These are phyloP conservation scores for Noctua fimbriata DNA, from an alignment of 2,888 invertebrate species.

Conservation along the genomic window DNA sequence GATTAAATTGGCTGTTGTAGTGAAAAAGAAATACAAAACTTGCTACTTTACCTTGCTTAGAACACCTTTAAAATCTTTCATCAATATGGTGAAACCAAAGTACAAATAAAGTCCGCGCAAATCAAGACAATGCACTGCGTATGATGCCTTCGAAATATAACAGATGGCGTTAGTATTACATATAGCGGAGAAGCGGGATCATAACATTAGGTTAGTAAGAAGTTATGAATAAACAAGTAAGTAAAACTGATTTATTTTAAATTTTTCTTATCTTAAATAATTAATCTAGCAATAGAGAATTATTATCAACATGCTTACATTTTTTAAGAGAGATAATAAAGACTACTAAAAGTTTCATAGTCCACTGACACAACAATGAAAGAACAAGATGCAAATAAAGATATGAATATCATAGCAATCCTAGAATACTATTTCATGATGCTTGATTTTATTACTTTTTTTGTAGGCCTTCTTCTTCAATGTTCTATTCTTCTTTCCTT, in stretches of 20 bases:
- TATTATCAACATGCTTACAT: background rate
- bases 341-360: background rate
- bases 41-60: background rate
- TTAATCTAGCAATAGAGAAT: background rate
- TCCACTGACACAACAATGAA: background rate
- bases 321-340: background rate
- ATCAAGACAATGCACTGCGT: background rate
- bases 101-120: background rate
- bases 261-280: background rate
- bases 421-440: slow-evolving; percentile 40
- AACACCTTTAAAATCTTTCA: background rate
- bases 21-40: background rate
- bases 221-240: background rate
- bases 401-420: background rate
- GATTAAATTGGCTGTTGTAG: background rate
- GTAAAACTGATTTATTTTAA: slow-evolving; percentile 5
- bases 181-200: background rate
- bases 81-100: background rate
- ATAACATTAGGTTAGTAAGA: background rate
- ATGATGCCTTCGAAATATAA: slow-evolving; percentile 13
- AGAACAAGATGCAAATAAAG: too few relatives aligned
- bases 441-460: slow-evolving; percentile 41
- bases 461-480: slow-evolving; percentile 51
- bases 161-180: slow-evolving; percentile 25
- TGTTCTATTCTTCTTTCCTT: slow-evolving; percentile 46